Base-by-base conservation (phyloP, 2,888 invertebrate species). In the Proisotoma minuta region DNA sequence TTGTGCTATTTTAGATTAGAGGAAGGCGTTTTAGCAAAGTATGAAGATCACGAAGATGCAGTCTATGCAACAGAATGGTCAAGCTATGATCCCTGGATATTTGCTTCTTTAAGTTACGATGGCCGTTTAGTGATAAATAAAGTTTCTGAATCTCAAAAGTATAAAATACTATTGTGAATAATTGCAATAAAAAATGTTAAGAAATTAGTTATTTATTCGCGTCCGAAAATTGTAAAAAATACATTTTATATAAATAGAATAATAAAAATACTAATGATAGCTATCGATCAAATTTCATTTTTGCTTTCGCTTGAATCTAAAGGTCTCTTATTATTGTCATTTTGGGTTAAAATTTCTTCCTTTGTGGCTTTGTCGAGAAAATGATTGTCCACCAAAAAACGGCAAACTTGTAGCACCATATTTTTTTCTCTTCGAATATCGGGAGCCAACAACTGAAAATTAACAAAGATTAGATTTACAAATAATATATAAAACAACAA, bases 1-100 rank as follows among this genome's bases (percentile, higher is more conserved):
- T 23, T n/a, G 8, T 51, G n/a, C 48, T 18, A 5, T 18, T 57
- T 10, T 43, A 87, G 87, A 59, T 77, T 87, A 26, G 84, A 87
- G 69, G 97, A 98, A 79, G 94, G 94, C 1, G 85, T 96, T 0
- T 82, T 98, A 3, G 89, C 90, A 58, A 89, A 88, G 63, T 96
- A 94, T 76, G 96, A 98, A 77, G 93, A 95, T 74, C 97, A 99
- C 76, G 98, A 98, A 77, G 98, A 99, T 78, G 93, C 94, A 4
- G 97, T 99, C 18, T 99, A 97, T 80, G 89, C 91, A 75, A 92
- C 89, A 0, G 96, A 96, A 78, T 99, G 98, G 98, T 95, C 95
- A 66, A 86, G 89, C 23, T 91, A 92, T 24, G 98, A 99, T 81
- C 96, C 98, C 15, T 99, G 98, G 98, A 88, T 94, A 62, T 98